phyloP scores from a whole-genome alignment of 1,140 invertebrate species.

The Alviniconcha marisindica region DNA sequence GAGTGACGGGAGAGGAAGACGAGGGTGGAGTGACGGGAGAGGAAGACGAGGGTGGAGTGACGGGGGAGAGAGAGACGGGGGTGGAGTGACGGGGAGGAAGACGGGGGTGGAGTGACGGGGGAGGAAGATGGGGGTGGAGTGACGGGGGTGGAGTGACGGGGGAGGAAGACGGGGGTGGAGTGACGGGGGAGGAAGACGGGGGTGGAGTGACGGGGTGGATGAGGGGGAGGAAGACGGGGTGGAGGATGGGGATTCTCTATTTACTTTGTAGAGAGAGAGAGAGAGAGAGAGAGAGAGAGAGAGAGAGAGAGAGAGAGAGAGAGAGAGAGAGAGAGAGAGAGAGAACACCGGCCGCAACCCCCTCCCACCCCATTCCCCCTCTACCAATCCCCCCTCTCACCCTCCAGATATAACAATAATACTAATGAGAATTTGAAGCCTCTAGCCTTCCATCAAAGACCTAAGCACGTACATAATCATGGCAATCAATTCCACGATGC shows the following conservation, averaged over 20 bases:
- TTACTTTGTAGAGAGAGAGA: not conserved
- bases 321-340: slow-evolving; percentile 25
- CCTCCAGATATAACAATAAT: too few species aligned
- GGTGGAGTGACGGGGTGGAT: not conserved
- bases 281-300: slow-evolving; percentile 10
- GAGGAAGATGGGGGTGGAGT: not conserved
- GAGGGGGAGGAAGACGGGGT: not conserved
- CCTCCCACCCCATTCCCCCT: not conserved
- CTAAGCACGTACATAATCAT: too few species aligned
- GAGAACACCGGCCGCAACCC: not conserved
- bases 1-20: not conserved
- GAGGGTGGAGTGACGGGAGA: too few species aligned
- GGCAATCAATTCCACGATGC: too few species aligned
- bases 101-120: not conserved
- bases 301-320: slow-evolving; percentile 20
- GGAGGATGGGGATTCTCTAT: too few species aligned
- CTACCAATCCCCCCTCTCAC: too few species aligned
- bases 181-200: too few species aligned
- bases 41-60: too few species aligned
- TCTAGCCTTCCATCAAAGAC: too few species aligned
- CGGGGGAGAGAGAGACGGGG: too few species aligned
- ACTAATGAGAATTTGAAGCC: too few species aligned
- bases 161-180: not conserved
- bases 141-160: too few species aligned
- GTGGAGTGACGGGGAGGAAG: not conserved